Base-by-base conservation (phyloP, 2,797 vertebrate species). In the Somateria mollissima region DNA sequence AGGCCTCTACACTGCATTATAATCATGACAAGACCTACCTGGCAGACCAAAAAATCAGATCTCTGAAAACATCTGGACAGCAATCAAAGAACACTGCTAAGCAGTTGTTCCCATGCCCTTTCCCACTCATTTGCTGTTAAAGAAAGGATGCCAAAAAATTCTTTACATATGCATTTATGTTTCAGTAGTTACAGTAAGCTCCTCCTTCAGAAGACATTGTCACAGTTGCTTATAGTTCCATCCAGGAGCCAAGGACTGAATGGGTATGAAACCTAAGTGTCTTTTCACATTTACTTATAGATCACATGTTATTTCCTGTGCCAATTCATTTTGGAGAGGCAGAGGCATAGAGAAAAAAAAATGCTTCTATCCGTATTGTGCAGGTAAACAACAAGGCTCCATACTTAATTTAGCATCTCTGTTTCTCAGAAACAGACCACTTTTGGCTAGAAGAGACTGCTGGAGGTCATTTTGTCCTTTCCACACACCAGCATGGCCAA, bases 11-110 rank as follows among this genome's bases (percentile, higher is more conserved):
- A 15, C 9, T 71, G 19, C 49, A 86, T 32, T 80, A 8, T 74
- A 82, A 69, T 84, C n/a, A 77, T 65, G 80, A 41, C 47, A 92
- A 92, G 91, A 92, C 77, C 92, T 89, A 72, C 89, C 83, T 82
- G 77, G 34, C 80, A 89, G 88, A 83, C 71, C 28, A 61, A 94
- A 92, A 90, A 39, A 69, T 56, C 75, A 51, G 10, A 83, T 95
- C 57, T 84, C 77, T 92, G 85, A 76, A 72, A 93, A 85, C 58
- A 62, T 72, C 95, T 95, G 92, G 88, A 84, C 32, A 89, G 74
- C 86, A 84, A 84, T 95, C 85, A 93, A 95, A 95, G 87, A 96
- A 90, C 21, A 60, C 53, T 74, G 57, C 25, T 94, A 43, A 74
- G 47, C 61, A 80, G 58, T 91, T 84, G 28, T 92, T 97, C 90